Evolutionary conservation across 2,797 vertebrate species (phyloP), one percentile per base, ranked within the genome.

Genomic region (Clarias fuscus): DNA sequence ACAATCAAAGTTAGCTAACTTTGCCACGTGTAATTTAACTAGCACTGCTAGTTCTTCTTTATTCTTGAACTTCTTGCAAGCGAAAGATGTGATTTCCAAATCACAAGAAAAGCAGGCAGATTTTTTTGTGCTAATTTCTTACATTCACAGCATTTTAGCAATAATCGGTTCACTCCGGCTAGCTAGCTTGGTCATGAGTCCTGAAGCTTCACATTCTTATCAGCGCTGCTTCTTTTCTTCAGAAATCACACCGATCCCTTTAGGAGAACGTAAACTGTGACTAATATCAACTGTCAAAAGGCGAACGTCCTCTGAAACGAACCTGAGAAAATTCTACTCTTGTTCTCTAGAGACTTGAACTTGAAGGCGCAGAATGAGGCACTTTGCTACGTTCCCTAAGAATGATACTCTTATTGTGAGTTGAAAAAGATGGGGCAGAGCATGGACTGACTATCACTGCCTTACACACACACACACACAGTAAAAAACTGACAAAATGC

Each of bases 381-480:
- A 85, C 85, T 85, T 81, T 81, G 84, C 58, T 53, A 24, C 22
- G 62, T 67, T 76, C 37, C 64, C 77, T 40, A 27, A 81, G 22
- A n/a, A 78, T 53, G 77, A 83, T 67, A 79, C 76, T 30, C 82
- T 68, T 70, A 56, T 14, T 6, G 4, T 33, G 56, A 73, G 64
- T 70, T 78, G 48, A 82, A 77, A 68, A 30, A 67, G 64, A 67
- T 56, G 79, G 68, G 37, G 43, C 53, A 85, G 80, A 72, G 58
- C 87, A 86, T 75, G 78, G 85, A 81, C 76, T 22, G 85, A 81
- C 76, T 22, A 59, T 48, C 40, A 76, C 40, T 83, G 80, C 77
- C 67, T 86, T 86, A 76, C 72, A n/a, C 72, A 77, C 80, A 86
- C 48, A 67, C 78, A 82, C 48, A 75, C 76, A 79, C 40, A 61